phyloP scores from a whole-genome alignment of 2,113 vertebrate species.

The Lates calcarifer region DNA sequence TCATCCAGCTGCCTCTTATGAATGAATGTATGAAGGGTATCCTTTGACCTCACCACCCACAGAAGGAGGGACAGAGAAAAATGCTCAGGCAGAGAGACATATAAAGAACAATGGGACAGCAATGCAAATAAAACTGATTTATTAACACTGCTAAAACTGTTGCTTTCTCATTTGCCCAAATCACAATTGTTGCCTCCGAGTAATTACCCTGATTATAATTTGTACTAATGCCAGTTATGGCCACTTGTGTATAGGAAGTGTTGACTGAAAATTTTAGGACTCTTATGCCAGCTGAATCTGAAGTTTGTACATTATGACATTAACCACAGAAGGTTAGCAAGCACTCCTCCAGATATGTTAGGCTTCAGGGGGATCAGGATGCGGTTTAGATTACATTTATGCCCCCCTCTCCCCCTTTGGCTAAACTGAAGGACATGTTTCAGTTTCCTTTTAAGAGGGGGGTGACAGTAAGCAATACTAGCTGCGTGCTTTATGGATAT shows the following conservation, averaged over 20 bases:
- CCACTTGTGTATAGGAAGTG: background rate
- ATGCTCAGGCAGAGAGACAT: slow-evolving; percentile 23
- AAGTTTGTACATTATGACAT: background rate
- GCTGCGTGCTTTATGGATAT: background rate
- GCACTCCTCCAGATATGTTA: background rate
- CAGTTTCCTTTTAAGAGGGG: background rate
- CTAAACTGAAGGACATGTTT: background rate
- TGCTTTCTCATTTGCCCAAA: background rate
- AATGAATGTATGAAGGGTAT: slow-evolving; percentile 73
- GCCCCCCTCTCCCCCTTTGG: background rate
- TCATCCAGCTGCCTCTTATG: slow-evolving; percentile 62
- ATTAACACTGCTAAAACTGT: slow-evolving; percentile 3
- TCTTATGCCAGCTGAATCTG: background rate
- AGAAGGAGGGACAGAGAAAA: slow-evolving; percentile 32
- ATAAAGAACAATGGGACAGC: slow-evolving; percentile 39
- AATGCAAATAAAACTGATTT: slow-evolving; percentile 38
- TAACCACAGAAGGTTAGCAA: background rate
- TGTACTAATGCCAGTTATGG: background rate
- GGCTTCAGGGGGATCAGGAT: background rate
- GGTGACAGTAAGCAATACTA: no score
- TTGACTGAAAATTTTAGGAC: background rate
- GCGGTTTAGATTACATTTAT: background rate
- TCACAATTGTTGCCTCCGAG: background rate
- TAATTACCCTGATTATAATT: background rate
- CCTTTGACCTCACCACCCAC: slow-evolving; percentile 69